Base-by-base conservation (phyloP, 2,113 vertebrate genomes). In the Seriola aureovittata region DNA sequence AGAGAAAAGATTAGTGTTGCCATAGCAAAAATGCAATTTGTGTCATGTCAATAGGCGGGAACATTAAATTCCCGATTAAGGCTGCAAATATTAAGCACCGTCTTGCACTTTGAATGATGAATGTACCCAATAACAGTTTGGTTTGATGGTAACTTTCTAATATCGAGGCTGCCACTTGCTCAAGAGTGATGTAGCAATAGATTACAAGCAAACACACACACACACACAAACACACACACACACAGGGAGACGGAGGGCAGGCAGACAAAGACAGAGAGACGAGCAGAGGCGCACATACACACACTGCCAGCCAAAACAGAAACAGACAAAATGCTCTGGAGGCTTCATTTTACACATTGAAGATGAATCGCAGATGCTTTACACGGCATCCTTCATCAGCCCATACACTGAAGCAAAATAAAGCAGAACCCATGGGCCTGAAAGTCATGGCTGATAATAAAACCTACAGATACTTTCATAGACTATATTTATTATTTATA, bases 351-450 rank as follows among this genome's bases (percentile, higher is more conserved):
- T 76, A 76, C 69, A 52, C 48, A 81, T 11, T 29, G 46, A 78
- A 70, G 78, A 72, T 57, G 55, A 40, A 84, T 80, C 2, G 10
- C 65, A 82, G 75, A 86, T 74, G 86, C 62, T 84, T 87, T 52
- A 68, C 19, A 25, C 19, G 17, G 23, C 36, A 0, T 78, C 59
- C 44, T 40, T 73, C 75, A 78, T 48, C 60, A 71, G 38, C 65
- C n/a, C 25, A 63, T 68, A 73, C 44, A 81, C 63, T 12, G 13
- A 63, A 1, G 36, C 60, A 85, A 25, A 75, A 76, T 40, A 69
- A 76, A 81, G 70, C 42, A 57, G 17, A 17, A 80, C 78, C 34
- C 8, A 59, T 9, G 40, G 59, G n/a, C 17, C 21, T 19, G 4
- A 11, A 36, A 40, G 50, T 25, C n/a, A 44, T 42, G 32, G n/a